Evolutionary conservation across 2,797 vertebrate genomes (phyloP), one percentile per base, ranked within the genome.

Genomic region (Liasis olivaceus): DNA sequence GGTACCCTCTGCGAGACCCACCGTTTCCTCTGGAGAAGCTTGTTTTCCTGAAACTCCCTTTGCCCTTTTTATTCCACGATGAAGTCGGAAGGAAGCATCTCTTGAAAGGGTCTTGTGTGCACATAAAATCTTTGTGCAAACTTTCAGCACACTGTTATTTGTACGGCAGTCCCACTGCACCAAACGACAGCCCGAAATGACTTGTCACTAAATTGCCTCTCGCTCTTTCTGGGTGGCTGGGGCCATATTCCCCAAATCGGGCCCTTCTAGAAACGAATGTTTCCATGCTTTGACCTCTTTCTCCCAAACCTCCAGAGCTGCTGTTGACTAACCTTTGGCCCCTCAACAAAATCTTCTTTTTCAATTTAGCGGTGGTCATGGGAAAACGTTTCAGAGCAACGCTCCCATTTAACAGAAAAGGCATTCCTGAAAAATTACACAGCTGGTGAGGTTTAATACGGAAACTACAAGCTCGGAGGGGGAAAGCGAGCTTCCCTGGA

Each of bases 311-410:
- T 93, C 92, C 72, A 91, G 6, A 92, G 89, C 87, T 96, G 87
- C 60, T 85, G 93, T 89, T 47, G 20, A 92, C 66, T 92, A 91
- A 88, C 95, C 59, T 17, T 20, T 0, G 17, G 15, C 93, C 94
- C 95, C 94, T 95, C 92, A 58, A 90, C 94, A 94, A 94, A 87
- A 92, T 94, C 94, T 95, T 96, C 93, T 92, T 95, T 95, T 96
- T 89, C 94, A 95, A 91, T 94, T 96, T 59, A 94, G n/a, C 26
- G 28, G 58, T 1, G 24, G 26, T 5, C 2, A 31, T 9, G 59
- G 58, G 28, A 47, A 36, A 81, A 12, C 26, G 15, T 31, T 63
- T 56, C 17, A 66, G 26, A 86, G 4, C 9, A 6, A 15, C 2
- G 42, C 22, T 5, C 28, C 36, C 90, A 94, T 93, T 92, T 96